Percentiles rank a stretch among this genome's conserved stretches.
These are phyloP conservation scores for Drosophila nannoptera DNA, from an alignment of 1,140 invertebrate genomes.

Conservation along the genomic window DNA sequence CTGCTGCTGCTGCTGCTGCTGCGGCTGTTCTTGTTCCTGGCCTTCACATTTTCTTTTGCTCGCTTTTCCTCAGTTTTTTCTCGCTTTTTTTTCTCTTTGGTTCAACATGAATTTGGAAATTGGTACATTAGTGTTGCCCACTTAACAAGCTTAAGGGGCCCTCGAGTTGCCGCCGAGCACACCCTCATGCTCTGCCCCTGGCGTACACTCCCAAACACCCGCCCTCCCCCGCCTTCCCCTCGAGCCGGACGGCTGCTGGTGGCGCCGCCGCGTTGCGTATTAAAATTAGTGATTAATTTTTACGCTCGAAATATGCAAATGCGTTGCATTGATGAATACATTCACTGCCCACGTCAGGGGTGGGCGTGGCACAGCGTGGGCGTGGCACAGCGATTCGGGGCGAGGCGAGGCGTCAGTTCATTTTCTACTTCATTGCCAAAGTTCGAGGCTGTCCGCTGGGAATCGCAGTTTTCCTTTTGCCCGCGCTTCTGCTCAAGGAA, in stretches of 20 bases:
- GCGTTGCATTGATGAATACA: slow-evolving; percentile 77
- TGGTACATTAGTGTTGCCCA: slow-evolving; percentile 79
- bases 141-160: slow-evolving; percentile 74
- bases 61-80: slow-evolving; percentile 3
- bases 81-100: neutral
- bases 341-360: slow-evolving; percentile 41
- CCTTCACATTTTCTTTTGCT: slow-evolving; percentile 5
- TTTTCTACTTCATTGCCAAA: slow-evolving; percentile 78
- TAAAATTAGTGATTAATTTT: slow-evolving; percentile 79
- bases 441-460: slow-evolving; percentile 64
- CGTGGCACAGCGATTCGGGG: slow-evolving; percentile 8
- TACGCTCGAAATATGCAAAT: slow-evolving; percentile 78
- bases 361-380: slow-evolving; percentile 11
- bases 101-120: slow-evolving; percentile 73
- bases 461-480: slow-evolving; percentile 55
- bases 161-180: slow-evolving; percentile 20
- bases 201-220: neutral
- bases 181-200: neutral
- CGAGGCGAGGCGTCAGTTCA: slow-evolving; percentile 64
- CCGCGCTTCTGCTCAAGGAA: slow-evolving; percentile 56
- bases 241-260: neutral
- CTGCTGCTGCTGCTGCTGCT: neutral
- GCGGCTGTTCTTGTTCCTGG: neutral
- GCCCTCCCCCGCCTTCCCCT: neutral
- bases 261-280: slow-evolving; percentile 57